Base-by-base conservation (phyloP, 2,888 invertebrate species). In the Oscheius sp. region DNA sequence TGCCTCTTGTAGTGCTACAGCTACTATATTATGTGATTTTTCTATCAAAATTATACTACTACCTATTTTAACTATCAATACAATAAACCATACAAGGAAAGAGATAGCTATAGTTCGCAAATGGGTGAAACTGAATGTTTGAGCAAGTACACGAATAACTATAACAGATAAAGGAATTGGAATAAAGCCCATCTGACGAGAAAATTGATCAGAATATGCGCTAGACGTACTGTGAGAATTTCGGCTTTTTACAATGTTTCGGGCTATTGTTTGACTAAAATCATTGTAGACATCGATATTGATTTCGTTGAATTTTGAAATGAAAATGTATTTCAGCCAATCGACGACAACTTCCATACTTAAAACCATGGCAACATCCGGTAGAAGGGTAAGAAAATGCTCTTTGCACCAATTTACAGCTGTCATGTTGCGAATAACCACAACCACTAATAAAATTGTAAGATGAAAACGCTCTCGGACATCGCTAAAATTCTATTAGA, bases 251-350 rank as follows among this genome's bases (percentile, higher is more conserved):
- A 87, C 81, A 21, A 88, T 86, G 73, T 88, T 89, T 68, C 86
- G 89, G 0, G 88, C 88, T 21, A 88, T 83, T 0, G 89, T 88
- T 9, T 86, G 85, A 13, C 87, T 88, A 73, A 88, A 88, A 75
- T 88, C 87, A 76, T 84, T 79, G 90, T 99, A 99, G 0, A 98
- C 96, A 82, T 95, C 95, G 72, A 93, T 93, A 9, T 94, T 93
- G 59, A 99, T 92, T 89, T 98, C 98, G 90, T 99, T 99, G 90
- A 99, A 99, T 83, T 98, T 93, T 2, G 97, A 96, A 81, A 99
- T 96, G 89, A 99, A 99, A 23, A 97, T 98, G 90, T 99, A 99
- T 89, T 99, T 99, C 49, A 98, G 93, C 91, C 91, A 91, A 90
- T 99, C 98, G 64, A 99, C 95, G 69, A 96, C 91, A 69, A 95